Conservation (phyloP, 2,888 invertebrate species). For the Luperina testacea region DNA sequence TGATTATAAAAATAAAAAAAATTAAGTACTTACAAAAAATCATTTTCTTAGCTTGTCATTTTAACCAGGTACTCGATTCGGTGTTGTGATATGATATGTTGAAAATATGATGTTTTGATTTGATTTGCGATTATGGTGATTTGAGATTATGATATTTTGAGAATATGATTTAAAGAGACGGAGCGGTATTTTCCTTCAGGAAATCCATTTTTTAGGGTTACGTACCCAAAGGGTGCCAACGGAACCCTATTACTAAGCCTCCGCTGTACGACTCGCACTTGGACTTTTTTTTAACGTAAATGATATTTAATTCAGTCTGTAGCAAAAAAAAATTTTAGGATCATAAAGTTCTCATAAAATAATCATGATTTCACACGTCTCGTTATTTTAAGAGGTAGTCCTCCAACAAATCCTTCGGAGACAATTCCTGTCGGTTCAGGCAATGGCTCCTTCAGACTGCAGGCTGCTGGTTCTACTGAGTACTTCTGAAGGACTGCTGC, state of each 20-base stretch:
- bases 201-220: neutral
- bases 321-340: neutral
- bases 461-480: conserved; percentile 79
- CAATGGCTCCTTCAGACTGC: conserved; percentile 71
- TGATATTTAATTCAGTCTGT: conserved; percentile 19
- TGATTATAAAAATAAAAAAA: neutral
- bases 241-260: no score
- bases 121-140: no score
- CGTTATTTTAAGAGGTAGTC: conserved; percentile 78
- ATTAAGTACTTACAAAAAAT: neutral
- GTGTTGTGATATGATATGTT: no score
- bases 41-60: neutral
- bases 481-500: conserved; percentile 78
- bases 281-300: neutral
- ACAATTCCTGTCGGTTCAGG: conserved; percentile 80
- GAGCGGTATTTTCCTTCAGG: neutral
- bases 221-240: no score
- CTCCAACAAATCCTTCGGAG: conserved; percentile 79
- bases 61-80: neutral
- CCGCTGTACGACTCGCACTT: no score
- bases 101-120: no score
- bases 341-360: neutral
- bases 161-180: no score
- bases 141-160: no score
- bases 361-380: conserved; percentile 62